Evolutionary conservation across 1,140 invertebrate species (phyloP), one percentile per base, ranked within the genome.

Genomic region (Bathynomus jamesi): DNA sequence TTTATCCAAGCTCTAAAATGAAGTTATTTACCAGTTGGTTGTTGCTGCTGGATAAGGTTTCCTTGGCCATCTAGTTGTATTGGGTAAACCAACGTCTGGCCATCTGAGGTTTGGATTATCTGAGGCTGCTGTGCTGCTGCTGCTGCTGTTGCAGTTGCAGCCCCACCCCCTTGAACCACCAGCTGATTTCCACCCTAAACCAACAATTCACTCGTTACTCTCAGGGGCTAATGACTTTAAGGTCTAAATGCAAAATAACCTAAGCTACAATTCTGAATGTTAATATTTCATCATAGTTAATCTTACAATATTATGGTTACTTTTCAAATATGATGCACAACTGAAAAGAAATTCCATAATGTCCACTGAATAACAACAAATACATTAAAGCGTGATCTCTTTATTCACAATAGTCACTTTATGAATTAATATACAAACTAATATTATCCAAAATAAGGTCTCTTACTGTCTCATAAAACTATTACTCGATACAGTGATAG

Each of bases 61-160:
- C 85, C 82, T 80, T 85, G 78, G 62, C 84, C 84, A 67, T 87
- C 86, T 21, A 88, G 79, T 62, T 85, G 83, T n/a, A 89, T 85
- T 67, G 92, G 91, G 80, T 95, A 96, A 70, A 95, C 89, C 75
- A 92, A 91, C 0, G 93, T 94, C 81, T 96, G 94, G n/a, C 94
- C 94, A 84, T 96, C 94, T 0, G 91, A 85, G 10, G 93, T 93
- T 81, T 96, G 94, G 32, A 97, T 87, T 28, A 97, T 85, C 70
- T 84, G 82, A 29, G 81, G 78, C 64, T 79, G 79, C 82, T 94
- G 91, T 66, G 90, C 28, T 30, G 88, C 71, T 85, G 85, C 68
- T 86, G 82, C 10, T 81, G 81, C 29, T 82, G 78, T 30, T n/a
- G n/a, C n/a, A n/a, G n/a, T n/a, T 82, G 78, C 64, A 82, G 71